A percentile compares a stretch with the other conserved stretches of the same genome.
These are phyloP conservation scores for Ashinkailepas kermadecensis DNA, from an alignment of 2,888 invertebrate genomes.

Conservation along the genomic window DNA sequence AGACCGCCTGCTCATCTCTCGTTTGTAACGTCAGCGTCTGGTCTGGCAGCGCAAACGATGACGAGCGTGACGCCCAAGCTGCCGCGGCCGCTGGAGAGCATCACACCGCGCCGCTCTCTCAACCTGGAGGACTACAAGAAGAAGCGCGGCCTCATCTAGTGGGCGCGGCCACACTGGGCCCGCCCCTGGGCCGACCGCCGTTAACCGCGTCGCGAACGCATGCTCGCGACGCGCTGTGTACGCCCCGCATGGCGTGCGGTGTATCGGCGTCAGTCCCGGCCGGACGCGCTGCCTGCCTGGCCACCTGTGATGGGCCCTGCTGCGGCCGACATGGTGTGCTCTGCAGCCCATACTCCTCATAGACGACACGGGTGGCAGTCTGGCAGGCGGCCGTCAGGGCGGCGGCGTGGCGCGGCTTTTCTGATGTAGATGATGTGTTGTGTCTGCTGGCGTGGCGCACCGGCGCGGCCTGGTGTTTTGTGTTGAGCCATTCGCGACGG, in stretches of 20 bases:
- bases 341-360: neutral
- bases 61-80: constrained; percentile 56
- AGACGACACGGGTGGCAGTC: neutral
- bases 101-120: constrained; percentile 66
- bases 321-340: too few relatives aligned
- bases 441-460: neutral
- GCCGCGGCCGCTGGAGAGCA: neutral
- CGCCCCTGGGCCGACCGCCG: neutral
- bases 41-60: constrained; percentile 39
- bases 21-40: too few relatives aligned
- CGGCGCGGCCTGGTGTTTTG: neutral
- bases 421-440: neutral
- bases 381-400: neutral
- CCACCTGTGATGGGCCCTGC: neutral
- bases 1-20: too few relatives aligned
- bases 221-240: too few relatives aligned
- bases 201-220: neutral
- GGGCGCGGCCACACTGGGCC: neutral
- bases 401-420: too few relatives aligned
- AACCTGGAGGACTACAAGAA: constrained; percentile 91
- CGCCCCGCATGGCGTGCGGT: neutral
- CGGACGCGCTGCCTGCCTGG: neutral
- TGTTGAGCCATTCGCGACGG: neutral
- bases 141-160: constrained; percentile 75
- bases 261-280: neutral